phyloP scores from a whole-genome alignment of 2,113 vertebrate species.

The Oncorhynchus gorbuscha region DNA sequence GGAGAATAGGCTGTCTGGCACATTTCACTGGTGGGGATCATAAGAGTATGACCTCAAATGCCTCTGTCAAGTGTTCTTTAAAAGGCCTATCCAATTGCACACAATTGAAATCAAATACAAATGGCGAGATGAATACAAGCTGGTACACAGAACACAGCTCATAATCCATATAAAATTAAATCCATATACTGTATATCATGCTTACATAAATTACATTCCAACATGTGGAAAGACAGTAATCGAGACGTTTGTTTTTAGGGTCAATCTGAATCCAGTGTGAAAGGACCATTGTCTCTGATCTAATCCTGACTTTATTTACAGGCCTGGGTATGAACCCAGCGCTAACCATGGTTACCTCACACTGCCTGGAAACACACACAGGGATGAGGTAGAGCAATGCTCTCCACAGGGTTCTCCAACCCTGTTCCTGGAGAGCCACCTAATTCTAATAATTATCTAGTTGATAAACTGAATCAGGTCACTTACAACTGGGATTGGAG shows the following conservation, averaged over 20 bases:
- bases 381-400: background rate
- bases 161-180: background rate
- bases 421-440: too few species aligned
- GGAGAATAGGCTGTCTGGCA: too few species aligned
- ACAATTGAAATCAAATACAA: background rate
- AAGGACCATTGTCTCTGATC: background rate
- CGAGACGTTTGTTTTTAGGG: constrained; percentile 15
- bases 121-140: background rate
- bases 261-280: background rate
- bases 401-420: too few species aligned
- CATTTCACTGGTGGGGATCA: too few species aligned
- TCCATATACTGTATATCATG: background rate
- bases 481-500: too few species aligned
- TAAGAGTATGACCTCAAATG: too few species aligned
- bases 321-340: constrained; percentile 8
- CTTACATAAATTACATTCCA: constrained; percentile 3
- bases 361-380: background rate
- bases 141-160: background rate
- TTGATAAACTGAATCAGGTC: too few species aligned
- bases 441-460: too few species aligned
- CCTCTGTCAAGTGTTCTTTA: too few species aligned
- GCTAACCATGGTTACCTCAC: constrained; percentile 3
- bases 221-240: background rate
- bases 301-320: constrained; percentile 30
- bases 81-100: background rate